Base-by-base conservation (phyloP, 2,113 vertebrate species). In the Paradoxurus hermaphroditus region DNA sequence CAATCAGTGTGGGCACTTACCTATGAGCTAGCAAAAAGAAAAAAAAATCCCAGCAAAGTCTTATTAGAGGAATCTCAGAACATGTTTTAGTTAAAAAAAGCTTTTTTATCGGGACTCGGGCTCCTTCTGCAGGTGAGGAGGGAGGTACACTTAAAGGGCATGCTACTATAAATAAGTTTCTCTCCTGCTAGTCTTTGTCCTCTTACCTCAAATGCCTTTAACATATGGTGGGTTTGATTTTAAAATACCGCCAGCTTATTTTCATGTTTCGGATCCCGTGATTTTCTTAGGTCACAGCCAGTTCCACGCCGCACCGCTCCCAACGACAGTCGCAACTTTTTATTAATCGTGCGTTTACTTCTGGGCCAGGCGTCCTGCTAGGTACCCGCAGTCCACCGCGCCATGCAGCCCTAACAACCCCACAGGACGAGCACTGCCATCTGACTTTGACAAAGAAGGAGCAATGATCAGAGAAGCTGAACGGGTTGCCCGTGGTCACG, bases 151-250 rank as follows among this genome's bases (percentile, higher is more conserved):
- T 91, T 87, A 77, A 97, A 97, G 90, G 89, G 83, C 44, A 10
- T 14, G 12, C 14, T 86, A 5, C 65, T 96, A 85, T 95, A 95
- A 97, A 91, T 86, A 96, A 51, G 4, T 44, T 56, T 62, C 82
- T 62, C 82, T n/a, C 85, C 31, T 25, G 53, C 34, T 81, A 5
- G 27, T 93, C 70, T 85, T 49, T 36, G 25, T 83, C 46, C 29
- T 84, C n/a, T 86, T 86, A 51, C 89, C 19, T 77, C 70, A 73
- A 39, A 86, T 59, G 68, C 89, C 62, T 93, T 70, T 88, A 34
- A 6, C 78, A n/a, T 34, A 7, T 29, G 25, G 29, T 41, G 93
- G 78, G 59, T 77, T 95, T 94, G 72, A 68, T 93, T 94, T 91
- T 44, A 89, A 97, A 93, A 87, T 77, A 39, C 21, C 34, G 77